Percentiles rank a stretch among this genome's conserved stretches.
Evolutionary conservation across 2,888 invertebrate species (phyloP).

Genomic region (Psococerastis gibbosa): DNA sequence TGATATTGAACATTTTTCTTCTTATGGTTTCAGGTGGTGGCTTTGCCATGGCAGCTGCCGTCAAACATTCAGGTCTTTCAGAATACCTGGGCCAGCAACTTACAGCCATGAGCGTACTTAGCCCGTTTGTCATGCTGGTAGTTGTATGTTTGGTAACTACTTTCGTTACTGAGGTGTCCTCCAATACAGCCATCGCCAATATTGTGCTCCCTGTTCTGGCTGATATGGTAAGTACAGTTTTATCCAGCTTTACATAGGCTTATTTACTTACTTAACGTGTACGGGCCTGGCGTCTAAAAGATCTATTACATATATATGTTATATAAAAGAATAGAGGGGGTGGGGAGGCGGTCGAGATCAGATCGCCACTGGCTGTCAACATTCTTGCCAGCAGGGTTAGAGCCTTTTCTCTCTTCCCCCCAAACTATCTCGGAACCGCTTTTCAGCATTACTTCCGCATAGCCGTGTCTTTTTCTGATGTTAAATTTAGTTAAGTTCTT

Average conservation of each 20-base stretch:
- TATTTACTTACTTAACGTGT: too few species aligned
- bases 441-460: too few species aligned
- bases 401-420: too few species aligned
- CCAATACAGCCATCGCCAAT: slow-evolving; percentile 80
- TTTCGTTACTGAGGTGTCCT: slow-evolving; percentile 71
- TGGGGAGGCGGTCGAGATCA: too few species aligned
- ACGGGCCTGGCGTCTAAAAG: too few species aligned
- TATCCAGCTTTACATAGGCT: slow-evolving; percentile 3
- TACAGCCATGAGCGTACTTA: slow-evolving; percentile 40
- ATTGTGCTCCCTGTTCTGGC: slow-evolving; percentile 69
- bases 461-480: too few species aligned
- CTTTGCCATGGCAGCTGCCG: slow-evolving; percentile 77
- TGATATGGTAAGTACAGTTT: slow-evolving; percentile 46
- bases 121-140: slow-evolving; percentile 44
- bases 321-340: not conserved
- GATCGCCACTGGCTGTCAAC: too few species aligned
- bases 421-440: too few species aligned
- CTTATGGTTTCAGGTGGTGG: slow-evolving; percentile 45
- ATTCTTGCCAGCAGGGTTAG: too few species aligned
- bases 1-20: too few species aligned
- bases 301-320: not conserved
- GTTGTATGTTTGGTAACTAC: slow-evolving; percentile 62
- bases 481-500: too few species aligned
- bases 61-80: slow-evolving; percentile 60
- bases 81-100: slow-evolving; percentile 51